phyloP scores from a whole-genome alignment of 2,113 vertebrate genomes.

The Synodontis membranacea region DNA sequence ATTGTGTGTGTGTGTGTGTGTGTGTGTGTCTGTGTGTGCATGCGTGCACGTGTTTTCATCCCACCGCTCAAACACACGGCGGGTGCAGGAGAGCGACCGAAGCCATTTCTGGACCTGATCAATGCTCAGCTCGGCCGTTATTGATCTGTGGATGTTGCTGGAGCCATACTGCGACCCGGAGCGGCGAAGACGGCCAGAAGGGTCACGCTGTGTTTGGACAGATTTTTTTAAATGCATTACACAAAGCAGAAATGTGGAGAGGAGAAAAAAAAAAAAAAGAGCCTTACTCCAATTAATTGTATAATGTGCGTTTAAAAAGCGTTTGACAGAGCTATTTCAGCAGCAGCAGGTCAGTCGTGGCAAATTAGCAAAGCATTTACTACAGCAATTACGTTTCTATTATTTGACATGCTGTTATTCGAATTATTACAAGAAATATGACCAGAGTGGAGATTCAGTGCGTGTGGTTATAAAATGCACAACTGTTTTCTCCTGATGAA shows the following conservation, averaged over 20 bases:
- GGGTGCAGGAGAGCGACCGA: conserved; percentile 48
- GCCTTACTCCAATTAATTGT: neutral
- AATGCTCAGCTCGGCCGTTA: conserved; percentile 55
- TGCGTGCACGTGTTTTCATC: neutral
- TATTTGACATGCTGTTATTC: neutral
- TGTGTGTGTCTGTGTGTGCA: too few species aligned
- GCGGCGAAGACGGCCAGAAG: conserved; percentile 49
- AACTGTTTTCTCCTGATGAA: neutral
- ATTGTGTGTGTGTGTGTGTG: too few species aligned
- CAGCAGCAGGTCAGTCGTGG: neutral
- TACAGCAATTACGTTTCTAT: neutral
- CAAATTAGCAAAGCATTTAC: conserved; percentile 19
- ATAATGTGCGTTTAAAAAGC: neutral
- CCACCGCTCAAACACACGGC: conserved; percentile 48
- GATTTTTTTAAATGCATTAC: conserved; percentile 55
- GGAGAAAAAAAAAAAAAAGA: neutral
- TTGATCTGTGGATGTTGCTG: conserved; percentile 59
- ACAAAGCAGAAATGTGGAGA: conserved; percentile 20
- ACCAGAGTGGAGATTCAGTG: neutral
- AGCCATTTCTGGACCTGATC: conserved; percentile 62
- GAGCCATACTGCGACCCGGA: conserved; percentile 55
- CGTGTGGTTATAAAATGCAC: neutral
- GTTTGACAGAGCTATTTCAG: neutral
- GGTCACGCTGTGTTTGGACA: conserved; percentile 62
- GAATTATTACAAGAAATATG: neutral